Evolutionary conservation across 2,888 invertebrate genomes (phyloP).

Genomic region (Phengaris alcon): DNA sequence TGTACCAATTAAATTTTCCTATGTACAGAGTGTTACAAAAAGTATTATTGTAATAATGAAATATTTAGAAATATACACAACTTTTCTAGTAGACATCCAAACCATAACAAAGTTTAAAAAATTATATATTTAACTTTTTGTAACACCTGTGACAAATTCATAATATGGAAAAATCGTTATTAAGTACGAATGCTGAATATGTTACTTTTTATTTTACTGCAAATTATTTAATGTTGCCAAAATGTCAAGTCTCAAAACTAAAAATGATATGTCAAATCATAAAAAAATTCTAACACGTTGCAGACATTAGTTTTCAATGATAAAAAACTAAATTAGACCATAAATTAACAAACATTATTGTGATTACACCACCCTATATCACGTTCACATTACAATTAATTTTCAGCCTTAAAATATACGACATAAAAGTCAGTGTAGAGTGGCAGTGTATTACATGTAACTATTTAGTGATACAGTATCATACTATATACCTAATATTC

Average conservation of each 20-base stretch:
- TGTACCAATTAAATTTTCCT: no score
- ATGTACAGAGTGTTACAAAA: no score
- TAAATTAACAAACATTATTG: background rate
- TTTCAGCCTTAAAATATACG: constrained; percentile 13
- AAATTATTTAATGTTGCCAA: background rate
- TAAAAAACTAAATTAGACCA: background rate
- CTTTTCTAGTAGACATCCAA: no score
- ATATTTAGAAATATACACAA: no score
- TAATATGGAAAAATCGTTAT: no score
- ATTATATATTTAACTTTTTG: no score
- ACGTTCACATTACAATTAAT: constrained; percentile 1
- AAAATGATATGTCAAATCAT: background rate
- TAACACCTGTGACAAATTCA: no score
- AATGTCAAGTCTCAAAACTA: background rate
- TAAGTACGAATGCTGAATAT: background rate
- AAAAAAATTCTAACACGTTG: background rate
- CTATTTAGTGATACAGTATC: constrained; percentile 14
- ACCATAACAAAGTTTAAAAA: no score
- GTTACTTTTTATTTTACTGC: background rate
- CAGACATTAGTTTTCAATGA: background rate
- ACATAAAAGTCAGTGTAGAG: background rate
- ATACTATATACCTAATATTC: background rate
- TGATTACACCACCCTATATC: background rate
- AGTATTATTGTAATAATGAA: no score
- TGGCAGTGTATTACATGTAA: constrained; percentile 6